Percentiles rank a stretch among this genome's conserved stretches.
These are phyloP conservation scores for Tiliacea citrago DNA, from an alignment of 2,888 invertebrate species.

Conservation along the genomic window DNA sequence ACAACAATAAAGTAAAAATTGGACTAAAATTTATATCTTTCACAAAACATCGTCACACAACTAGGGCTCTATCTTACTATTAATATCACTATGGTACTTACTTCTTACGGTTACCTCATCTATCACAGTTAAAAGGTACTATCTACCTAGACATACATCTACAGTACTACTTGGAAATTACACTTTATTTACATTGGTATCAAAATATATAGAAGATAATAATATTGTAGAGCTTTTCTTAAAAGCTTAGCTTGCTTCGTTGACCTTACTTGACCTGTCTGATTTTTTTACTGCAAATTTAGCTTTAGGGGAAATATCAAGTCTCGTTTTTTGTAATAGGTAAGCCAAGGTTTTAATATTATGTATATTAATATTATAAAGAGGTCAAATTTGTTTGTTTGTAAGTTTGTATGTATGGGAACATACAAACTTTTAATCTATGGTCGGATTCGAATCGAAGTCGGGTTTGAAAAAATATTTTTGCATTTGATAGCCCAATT, in stretches of 20 bases:
- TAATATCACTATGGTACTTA: constrained; percentile 38
- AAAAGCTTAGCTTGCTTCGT: not conserved
- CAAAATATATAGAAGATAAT: not conserved
- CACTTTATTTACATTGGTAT: constrained; percentile 1
- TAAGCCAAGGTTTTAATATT: not conserved
- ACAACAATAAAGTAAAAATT: not conserved
- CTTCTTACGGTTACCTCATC: constrained; percentile 36
- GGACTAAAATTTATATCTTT: not conserved
- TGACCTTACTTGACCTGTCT: not conserved
- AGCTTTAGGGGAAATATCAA: not conserved
- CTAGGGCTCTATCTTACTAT: not conserved
- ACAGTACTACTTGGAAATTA: not conserved
- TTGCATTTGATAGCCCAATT: too few relatives aligned
- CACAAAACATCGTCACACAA: constrained; percentile 4
- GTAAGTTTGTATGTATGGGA: too few relatives aligned
- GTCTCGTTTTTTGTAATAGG: not conserved
- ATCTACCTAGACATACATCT: constrained; percentile 21
- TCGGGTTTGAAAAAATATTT: too few relatives aligned
- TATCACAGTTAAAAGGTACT: constrained; percentile 56
- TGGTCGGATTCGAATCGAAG: too few relatives aligned
- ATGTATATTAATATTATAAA: not conserved
- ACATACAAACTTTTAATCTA: too few relatives aligned
- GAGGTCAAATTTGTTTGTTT: too few relatives aligned
- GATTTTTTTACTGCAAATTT: not conserved
- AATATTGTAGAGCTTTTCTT: not conserved